Evolutionary conservation across 1,140 invertebrate species (phyloP).

Genomic region (honey bee (Apis mellifera)): DNA sequence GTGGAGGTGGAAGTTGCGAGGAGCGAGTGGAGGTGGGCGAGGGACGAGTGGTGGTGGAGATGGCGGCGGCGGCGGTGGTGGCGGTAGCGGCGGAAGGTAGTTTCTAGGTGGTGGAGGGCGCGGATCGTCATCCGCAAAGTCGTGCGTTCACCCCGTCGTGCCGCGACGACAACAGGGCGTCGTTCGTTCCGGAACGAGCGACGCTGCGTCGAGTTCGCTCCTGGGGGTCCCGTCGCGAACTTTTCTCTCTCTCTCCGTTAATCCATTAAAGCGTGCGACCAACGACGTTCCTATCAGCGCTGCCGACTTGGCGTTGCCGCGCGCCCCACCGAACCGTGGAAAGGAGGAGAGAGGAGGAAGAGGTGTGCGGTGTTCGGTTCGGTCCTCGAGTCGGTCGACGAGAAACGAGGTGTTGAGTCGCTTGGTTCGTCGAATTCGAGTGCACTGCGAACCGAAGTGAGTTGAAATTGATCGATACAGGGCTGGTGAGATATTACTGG

Average conservation of each 20-base stretch:
- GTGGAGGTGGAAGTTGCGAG: constrained; percentile 46
- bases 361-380: no score
- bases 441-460: no score
- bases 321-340: no score
- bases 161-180: constrained; percentile 69
- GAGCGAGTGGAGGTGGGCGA: constrained; percentile 50
- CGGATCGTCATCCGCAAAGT: constrained; percentile 69
- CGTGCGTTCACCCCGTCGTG: constrained; percentile 69
- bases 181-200: constrained; percentile 66
- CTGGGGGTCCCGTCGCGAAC: constrained; percentile 45
- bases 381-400: no score
- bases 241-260: not conserved
- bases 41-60: constrained; percentile 12
- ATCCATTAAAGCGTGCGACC: no score
- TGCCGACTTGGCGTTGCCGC: no score
- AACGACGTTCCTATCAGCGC: no score
- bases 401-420: no score
- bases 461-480: no score
- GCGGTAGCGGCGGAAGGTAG: constrained; percentile 62
- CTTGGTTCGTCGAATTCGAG: no score
- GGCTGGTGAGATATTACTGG: not conserved
- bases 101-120: constrained; percentile 68
- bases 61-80: constrained; percentile 19
- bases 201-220: constrained; percentile 50
- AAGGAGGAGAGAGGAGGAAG: no score